A percentile compares a stretch with the other conserved stretches of the same genome.
Conservation (phyloP, 30 jellyfish, hydroid and myxozoan genomes). For the Aurelia sp. region DNA sequence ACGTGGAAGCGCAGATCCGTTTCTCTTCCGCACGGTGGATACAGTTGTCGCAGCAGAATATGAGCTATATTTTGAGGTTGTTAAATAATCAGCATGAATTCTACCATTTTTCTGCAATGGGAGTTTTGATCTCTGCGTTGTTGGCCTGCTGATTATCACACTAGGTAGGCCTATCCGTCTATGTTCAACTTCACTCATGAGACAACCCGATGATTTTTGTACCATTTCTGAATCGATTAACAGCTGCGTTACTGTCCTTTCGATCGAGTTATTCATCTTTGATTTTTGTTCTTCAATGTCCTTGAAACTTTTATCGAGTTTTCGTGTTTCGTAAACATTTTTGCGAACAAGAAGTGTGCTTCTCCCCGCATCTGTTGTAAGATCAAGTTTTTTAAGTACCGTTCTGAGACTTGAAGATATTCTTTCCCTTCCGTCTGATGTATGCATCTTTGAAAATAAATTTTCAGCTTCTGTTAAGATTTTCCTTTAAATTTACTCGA, state of each 20-base stretch:
- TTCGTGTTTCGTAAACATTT: constrained; percentile 49
- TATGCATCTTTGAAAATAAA: neutral
- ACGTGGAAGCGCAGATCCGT: constrained; percentile 13
- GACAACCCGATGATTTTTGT: constrained; percentile 32
- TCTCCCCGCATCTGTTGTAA: neutral
- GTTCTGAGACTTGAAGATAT: constrained; percentile 1
- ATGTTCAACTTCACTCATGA: neutral
- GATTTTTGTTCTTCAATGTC: constrained; percentile 25
- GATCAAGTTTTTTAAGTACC: constrained; percentile 6
- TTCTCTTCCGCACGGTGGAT: neutral
- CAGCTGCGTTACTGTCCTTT: constrained; percentile 28
- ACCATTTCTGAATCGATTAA: constrained; percentile 22
- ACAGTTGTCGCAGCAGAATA: neutral
- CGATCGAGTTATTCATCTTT: neutral
- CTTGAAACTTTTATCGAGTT: constrained; percentile 27
- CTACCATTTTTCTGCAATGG: constrained; percentile 42
- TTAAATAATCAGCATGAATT: neutral
- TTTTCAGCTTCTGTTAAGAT: too few species aligned
- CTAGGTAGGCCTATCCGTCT: constrained; percentile 32
- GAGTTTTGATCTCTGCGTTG: constrained; percentile 39
- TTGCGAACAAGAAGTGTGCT: constrained; percentile 23
- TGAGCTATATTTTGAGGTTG: neutral
- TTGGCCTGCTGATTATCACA: constrained; percentile 32
- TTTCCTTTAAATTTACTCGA: too few species aligned
- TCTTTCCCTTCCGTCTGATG: constrained; percentile 39